Evolutionary conservation across 2,113 vertebrate genomes (phyloP), one percentile per base, ranked within the genome.

Genomic region (Holacanthus passer): DNA sequence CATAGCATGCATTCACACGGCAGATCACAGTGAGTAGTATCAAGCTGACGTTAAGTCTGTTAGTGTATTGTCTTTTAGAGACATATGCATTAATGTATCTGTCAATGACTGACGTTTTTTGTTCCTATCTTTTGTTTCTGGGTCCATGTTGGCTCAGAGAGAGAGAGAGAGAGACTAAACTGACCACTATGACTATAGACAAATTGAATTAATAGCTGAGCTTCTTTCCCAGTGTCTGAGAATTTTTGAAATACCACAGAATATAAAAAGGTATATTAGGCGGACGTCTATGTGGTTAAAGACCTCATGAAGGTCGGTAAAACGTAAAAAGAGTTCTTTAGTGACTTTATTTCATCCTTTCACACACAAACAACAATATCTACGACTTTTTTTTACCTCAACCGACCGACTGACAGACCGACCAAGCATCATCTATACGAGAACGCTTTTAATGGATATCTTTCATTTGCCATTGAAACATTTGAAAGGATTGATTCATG

Each of bases 1-100:
- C 32, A 63, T 73, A 37, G 56, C 31, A 29, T 14, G 22, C 58
- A 79, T 56, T 73, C 12, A 73, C n/a, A 24, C 29, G 35, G 27
- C 41, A 55, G 56, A 76, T 56, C 55, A 31, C 16, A 32, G 56
- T 62, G 19, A 47, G 48, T 7, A 4, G 27, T 53, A 73, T 73
- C 53, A 47, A 43, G 52, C 22, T 35, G 64, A 62, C 45, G 24
- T 24, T 56, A 74, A 50, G 48, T 77, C 12, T 29, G 56, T 14
- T 31, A 29, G 48, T 12, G 59, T 73, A 48, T 55, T 55, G 19
- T 77, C 13, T 62, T 59, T 35, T 37, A 56, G 12, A 60, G 6
- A 37, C 7, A 58, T 22, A 19, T 17, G 17, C 64, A 32, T 60
- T 27, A n/a, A 43, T 43, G 3, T 13, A 6, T 58, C 43, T 62